These are phyloP conservation scores for Temnothorax unifasciatus DNA, from an alignment of 2,888 invertebrate species.

Conservation along the genomic window DNA sequence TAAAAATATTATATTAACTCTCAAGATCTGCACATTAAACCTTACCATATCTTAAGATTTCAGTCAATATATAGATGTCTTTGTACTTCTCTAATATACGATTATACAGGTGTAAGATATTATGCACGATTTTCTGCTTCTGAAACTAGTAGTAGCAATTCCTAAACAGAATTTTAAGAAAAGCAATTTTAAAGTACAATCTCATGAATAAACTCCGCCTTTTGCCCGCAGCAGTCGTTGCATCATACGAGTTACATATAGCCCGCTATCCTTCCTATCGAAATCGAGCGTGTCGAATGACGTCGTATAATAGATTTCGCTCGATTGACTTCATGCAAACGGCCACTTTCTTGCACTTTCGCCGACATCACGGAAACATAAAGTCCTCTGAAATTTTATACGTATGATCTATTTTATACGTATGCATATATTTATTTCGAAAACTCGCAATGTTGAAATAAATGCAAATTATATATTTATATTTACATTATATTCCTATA, in stretches of 20 bases:
- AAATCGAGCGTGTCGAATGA: conserved; percentile 74
- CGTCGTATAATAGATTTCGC: conserved; percentile 68
- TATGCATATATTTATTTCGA: background rate
- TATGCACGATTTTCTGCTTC: background rate
- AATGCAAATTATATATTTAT: background rate
- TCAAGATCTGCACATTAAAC: background rate
- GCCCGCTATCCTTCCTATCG: conserved; percentile 37
- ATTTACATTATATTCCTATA: background rate
- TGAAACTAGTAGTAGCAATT: background rate
- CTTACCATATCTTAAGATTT: background rate
- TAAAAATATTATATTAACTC: background rate
- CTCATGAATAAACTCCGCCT: background rate
- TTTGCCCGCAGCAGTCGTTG: conserved; percentile 17
- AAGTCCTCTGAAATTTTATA: conserved; percentile 13
- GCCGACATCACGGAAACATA: conserved; percentile 14
- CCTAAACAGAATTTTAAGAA: background rate
- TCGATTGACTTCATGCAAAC: conserved; percentile 57
- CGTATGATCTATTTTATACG: too few relatives aligned
- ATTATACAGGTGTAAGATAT: background rate
- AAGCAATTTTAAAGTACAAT: conserved; percentile 10
- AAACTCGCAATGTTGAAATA: background rate
- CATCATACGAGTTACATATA: conserved; percentile 37
- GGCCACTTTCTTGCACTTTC: conserved; percentile 22
- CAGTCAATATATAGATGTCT: background rate
- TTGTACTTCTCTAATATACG: background rate